Conservation (phyloP, 2,113 vertebrate genomes). For the Manacus vitellinus region DNA sequence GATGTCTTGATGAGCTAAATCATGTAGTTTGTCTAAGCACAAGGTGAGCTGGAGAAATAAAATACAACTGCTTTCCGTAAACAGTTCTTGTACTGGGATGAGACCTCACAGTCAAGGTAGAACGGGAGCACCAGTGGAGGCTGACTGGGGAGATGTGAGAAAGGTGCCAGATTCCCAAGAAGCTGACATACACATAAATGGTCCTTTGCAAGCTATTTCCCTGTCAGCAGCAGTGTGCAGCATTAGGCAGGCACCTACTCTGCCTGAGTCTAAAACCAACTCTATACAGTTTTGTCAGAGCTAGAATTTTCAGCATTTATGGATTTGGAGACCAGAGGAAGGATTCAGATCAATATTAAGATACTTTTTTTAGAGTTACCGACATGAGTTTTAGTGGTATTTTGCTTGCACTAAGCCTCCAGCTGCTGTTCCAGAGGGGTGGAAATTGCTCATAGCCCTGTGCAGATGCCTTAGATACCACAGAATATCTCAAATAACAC, state of each 20-base stretch:
- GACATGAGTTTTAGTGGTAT: background rate
- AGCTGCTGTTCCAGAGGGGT: background rate
- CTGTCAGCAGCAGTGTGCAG: background rate
- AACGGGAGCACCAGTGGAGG: background rate
- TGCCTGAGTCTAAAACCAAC: background rate
- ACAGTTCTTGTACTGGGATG: constrained; percentile 14
- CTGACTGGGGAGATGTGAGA: background rate
- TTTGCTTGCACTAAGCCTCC: background rate
- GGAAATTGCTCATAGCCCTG: background rate
- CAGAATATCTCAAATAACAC: background rate
- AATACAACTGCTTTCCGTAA: constrained; percentile 41
- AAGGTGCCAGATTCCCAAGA: background rate
- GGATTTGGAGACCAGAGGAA: background rate
- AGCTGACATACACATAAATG: background rate
- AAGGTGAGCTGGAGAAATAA: constrained; percentile 51
- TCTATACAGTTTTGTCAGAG: background rate
- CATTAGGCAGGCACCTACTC: background rate
- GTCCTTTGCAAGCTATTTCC: background rate
- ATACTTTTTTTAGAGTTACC: background rate
- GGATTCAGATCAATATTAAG: background rate
- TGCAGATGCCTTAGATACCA: background rate
- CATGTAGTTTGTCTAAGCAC: constrained; percentile 12
- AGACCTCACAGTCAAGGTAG: background rate
- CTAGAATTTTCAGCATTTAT: background rate
- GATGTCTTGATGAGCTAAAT: constrained; percentile 49